phyloP scores from a whole-genome alignment of 2,888 invertebrate genomes.

The Deilephila elpenor region DNA sequence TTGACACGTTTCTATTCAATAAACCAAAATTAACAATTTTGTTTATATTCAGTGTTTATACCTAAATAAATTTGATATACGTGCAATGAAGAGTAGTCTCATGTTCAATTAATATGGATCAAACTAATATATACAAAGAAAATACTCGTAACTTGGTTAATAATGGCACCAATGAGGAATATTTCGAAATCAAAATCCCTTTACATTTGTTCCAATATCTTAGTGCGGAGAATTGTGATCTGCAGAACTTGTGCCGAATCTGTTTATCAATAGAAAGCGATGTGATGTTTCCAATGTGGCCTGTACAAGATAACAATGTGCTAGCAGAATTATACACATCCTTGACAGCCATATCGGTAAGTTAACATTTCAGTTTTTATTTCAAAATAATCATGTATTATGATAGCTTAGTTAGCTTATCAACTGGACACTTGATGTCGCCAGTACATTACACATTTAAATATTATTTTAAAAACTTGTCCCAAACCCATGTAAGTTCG shows the following conservation, averaged over 20 bases:
- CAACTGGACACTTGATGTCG: no score
- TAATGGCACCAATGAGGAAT: slow-evolving; percentile 5
- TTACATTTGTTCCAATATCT: slow-evolving; percentile 51
- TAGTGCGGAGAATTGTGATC: slow-evolving; percentile 48
- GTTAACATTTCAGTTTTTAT: slow-evolving; percentile 32
- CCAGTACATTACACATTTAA: no score
- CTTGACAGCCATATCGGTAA: slow-evolving; percentile 68
- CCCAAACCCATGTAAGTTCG: no score
- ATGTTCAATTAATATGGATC: slow-evolving; percentile 10
- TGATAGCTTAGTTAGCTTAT: no score
- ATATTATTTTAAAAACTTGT: no score
- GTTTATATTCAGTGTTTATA: neutral
- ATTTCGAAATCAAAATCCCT: slow-evolving; percentile 55
- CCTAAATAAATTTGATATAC: neutral
- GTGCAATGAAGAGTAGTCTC: neutral
- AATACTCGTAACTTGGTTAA: neutral
- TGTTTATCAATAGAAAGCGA: slow-evolving; percentile 67
- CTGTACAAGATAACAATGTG: slow-evolving; percentile 56
- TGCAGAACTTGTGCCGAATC: slow-evolving; percentile 74
- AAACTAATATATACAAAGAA: neutral
- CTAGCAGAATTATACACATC: slow-evolving; percentile 64
- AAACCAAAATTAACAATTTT: no score
- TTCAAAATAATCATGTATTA: no score
- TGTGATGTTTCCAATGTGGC: slow-evolving; percentile 63
- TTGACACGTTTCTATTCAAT: no score